Evolutionary conservation across 1,140 invertebrate genomes (phyloP), one percentile per base, ranked within the genome.

Genomic region (Oryctes rhinoceros): DNA sequence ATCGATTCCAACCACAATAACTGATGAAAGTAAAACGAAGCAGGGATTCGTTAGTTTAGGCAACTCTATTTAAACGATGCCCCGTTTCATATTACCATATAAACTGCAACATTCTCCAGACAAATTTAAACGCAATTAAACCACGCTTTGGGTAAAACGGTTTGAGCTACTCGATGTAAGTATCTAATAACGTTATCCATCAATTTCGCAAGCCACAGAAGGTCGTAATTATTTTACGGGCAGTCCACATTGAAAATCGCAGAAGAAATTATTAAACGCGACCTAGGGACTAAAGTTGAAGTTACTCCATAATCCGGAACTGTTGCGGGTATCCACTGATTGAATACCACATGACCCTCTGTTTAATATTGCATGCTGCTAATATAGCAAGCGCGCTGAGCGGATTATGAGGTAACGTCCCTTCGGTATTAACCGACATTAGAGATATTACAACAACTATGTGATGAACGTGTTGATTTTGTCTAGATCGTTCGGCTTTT

Each of bases 391-490:
- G 24, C 65, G 76, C 76, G 78, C 76, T 80, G 81, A 80, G 79
- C 81, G 81, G 81, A 81, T 81, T 81, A 81, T 67, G 65, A 39
- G 76, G 75, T 59, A 30, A 78, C 78, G 74, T 80, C 79, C 78
- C 81, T 53, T 80, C 78, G 81, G 81, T 80, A 80, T 80, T 81
- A 81, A 78, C 79, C 78, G 78, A 80, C 76, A 81, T 81, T 81
- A 81, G 62, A 78, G 78, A 80, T 81, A 81, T 81, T 81, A 75
- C 78, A 67, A 79, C 65, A 67, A 67, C 65, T 67, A 67, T 67
- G 65, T 67, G 65, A 67, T 67, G 65, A 67, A 67, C 65, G 65
- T 67, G 65, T 67, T 67, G 65, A 67, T 67, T 67, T 67, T 67
- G 65, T 67, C 65, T 20, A 35, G 65, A 67, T 67, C 65, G 65